Percentiles rank a stretch among this genome's conserved stretches.
phyloP scores from a whole-genome alignment of 2,888 invertebrate genomes.

The Germaria angustata region DNA sequence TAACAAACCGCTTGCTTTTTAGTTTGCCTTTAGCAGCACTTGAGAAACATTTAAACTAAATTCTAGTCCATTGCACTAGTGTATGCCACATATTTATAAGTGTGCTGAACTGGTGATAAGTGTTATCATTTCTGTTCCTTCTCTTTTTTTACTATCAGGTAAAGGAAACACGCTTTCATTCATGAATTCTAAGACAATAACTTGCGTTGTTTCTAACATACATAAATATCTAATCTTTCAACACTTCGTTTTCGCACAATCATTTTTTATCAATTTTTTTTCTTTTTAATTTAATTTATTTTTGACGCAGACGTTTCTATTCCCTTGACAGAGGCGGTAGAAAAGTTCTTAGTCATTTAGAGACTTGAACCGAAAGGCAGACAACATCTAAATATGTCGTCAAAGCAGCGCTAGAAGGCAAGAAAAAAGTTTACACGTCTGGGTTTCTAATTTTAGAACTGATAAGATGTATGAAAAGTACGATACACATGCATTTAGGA shows the following conservation, averaged over 20 bases:
- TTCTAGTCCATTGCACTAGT: neutral
- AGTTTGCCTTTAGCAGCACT: neutral
- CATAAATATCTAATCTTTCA: neutral
- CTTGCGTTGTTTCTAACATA: neutral
- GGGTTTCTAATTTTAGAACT: slow-evolving; percentile 32
- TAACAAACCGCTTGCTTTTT: neutral
- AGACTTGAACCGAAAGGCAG: slow-evolving; percentile 9
- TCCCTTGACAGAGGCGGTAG: slow-evolving; percentile 56
- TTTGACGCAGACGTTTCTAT: slow-evolving; percentile 21
- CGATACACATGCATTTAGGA: neutral
- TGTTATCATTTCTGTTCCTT: slow-evolving; percentile 2
- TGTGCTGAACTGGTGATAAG: neutral
- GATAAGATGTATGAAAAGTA: slow-evolving; percentile 16
- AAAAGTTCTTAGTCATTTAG: slow-evolving; percentile 28
- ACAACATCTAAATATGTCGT: slow-evolving; percentile 36
- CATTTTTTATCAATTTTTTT: too few relatives aligned
- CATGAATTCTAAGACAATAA: slow-evolving; percentile 41
- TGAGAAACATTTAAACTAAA: neutral
- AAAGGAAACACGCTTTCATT: slow-evolving; percentile 43
- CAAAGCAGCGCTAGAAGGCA: slow-evolving; percentile 24
- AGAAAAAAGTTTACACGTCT: slow-evolving; percentile 31
- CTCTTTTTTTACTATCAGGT: slow-evolving; percentile 7
- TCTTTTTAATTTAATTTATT: neutral
- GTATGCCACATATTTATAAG: neutral
- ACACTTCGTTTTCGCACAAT: neutral